Percentiles rank a stretch among this genome's conserved stretches.
Evolutionary conservation across 1,140 invertebrate species (phyloP).

Genomic region (Drosophila kurseongensis): DNA sequence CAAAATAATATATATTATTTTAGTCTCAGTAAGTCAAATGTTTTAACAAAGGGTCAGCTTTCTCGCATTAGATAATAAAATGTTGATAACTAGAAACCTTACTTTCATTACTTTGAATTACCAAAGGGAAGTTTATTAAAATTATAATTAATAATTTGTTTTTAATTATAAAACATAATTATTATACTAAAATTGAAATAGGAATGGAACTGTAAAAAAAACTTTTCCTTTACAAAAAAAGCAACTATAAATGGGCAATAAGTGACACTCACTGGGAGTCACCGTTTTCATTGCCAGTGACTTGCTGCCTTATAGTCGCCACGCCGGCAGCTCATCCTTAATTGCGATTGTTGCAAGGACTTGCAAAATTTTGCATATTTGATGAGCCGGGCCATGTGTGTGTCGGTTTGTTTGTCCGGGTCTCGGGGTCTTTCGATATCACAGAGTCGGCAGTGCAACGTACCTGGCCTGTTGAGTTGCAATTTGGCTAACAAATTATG

Average conservation of each 20-base stretch:
- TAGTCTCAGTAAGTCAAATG: too few relatives aligned
- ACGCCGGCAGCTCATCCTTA: constrained; percentile 41
- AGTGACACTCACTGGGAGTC: constrained; percentile 4
- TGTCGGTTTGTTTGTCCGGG: constrained; percentile 23
- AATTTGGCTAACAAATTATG: constrained; percentile 83
- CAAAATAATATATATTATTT: too few relatives aligned
- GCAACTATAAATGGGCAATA: not conserved
- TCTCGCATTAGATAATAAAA: too few relatives aligned
- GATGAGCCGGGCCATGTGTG: constrained; percentile 50
- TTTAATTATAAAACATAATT: too few relatives aligned
- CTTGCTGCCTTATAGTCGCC: constrained; percentile 2
- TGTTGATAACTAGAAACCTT: too few relatives aligned
- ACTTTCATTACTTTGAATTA: too few relatives aligned
- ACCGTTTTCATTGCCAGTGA: constrained; percentile 20
- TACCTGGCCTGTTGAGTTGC: constrained; percentile 75
- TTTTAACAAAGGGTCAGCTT: too few relatives aligned
- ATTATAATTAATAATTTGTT: too few relatives aligned
- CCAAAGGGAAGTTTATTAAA: too few relatives aligned
- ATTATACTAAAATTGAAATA: too few relatives aligned
- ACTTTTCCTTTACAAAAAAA: too few relatives aligned
- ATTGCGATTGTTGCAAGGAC: constrained; percentile 47
- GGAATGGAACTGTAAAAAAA: too few relatives aligned
- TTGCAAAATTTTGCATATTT: constrained; percentile 72
- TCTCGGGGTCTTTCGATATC: constrained; percentile 27
- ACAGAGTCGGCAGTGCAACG: constrained; percentile 5